Conservation (phyloP, 2,113 vertebrate genomes). For the Platysternon megacephalum region DNA sequence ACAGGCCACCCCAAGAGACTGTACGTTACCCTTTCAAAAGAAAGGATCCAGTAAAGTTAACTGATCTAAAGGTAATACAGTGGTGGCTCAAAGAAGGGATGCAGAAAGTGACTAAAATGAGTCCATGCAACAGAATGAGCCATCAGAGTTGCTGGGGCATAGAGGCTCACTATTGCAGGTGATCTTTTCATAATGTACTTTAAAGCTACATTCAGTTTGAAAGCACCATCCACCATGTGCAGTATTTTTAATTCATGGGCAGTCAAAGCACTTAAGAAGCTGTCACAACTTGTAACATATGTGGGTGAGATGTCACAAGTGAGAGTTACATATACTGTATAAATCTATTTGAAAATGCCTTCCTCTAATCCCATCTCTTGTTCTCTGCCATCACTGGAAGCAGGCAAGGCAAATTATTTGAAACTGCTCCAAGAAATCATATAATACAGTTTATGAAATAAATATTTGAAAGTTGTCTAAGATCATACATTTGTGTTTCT, state of each 20-base stretch:
- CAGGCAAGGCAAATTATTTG: not conserved
- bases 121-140: not conserved
- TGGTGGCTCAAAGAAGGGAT: too few relatives aligned
- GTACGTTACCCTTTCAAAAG: not conserved
- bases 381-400: not conserved
- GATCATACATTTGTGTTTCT: not conserved
- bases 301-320: not conserved
- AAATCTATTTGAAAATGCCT: not conserved
- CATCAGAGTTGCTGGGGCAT: not conserved
- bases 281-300: not conserved
- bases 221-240: not conserved
- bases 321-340: not conserved
- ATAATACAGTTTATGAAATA: not conserved
- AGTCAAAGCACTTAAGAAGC: not conserved
- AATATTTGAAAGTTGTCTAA: too few relatives aligned
- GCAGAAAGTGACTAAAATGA: not conserved
- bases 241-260: not conserved
- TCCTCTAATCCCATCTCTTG: not conserved
- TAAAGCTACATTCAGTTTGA: not conserved
- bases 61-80: not conserved
- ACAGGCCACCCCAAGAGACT: not conserved
- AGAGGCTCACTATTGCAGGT: not conserved
- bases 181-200: not conserved
- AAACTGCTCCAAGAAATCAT: not conserved
- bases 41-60: not conserved